These are phyloP conservation scores for Tribolium freemani DNA, from an alignment of 2,888 invertebrate genomes.

Conservation along the genomic window DNA sequence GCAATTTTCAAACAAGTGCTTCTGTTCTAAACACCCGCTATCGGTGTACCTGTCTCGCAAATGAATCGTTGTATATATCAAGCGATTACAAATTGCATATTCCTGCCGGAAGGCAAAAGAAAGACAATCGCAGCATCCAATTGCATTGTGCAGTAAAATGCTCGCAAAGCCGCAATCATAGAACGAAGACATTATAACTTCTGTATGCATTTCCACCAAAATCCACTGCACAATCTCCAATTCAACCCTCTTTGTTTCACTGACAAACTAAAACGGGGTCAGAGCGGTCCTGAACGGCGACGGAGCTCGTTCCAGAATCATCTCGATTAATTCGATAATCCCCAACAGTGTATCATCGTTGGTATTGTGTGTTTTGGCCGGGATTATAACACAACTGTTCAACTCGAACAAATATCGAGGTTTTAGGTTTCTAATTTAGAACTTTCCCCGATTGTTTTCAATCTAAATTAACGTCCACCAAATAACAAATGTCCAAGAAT, in stretches of 20 bases:
- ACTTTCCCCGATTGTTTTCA: constrained; percentile 15
- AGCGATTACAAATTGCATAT: background rate
- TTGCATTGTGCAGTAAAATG: constrained; percentile 24
- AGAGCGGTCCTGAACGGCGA: constrained; percentile 22
- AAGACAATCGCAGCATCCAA: constrained; percentile 8
- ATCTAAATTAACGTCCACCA: constrained; percentile 7
- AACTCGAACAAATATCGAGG: constrained; percentile 26
- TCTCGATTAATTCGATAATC: constrained; percentile 41
- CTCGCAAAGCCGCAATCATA: constrained; percentile 35
- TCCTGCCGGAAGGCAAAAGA: background rate
- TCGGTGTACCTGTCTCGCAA: background rate
- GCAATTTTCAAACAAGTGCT: background rate
- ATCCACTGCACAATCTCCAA: constrained; percentile 31
- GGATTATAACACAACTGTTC: constrained; percentile 24
- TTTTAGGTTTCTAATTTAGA: constrained; percentile 37
- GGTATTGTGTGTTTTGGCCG: constrained; percentile 23
- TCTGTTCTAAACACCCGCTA: background rate
- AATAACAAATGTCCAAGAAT: background rate
- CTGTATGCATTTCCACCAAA: constrained; percentile 30
- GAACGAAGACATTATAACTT: constrained; percentile 35
- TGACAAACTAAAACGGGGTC: constrained; percentile 34
- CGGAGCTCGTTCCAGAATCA: constrained; percentile 13
- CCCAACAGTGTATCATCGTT: constrained; percentile 29
- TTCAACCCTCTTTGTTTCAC: constrained; percentile 27
- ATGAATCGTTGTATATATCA: background rate